These are phyloP conservation scores for Platycheirus rosarum DNA, from an alignment of 2,888 invertebrate species.

Conservation along the genomic window DNA sequence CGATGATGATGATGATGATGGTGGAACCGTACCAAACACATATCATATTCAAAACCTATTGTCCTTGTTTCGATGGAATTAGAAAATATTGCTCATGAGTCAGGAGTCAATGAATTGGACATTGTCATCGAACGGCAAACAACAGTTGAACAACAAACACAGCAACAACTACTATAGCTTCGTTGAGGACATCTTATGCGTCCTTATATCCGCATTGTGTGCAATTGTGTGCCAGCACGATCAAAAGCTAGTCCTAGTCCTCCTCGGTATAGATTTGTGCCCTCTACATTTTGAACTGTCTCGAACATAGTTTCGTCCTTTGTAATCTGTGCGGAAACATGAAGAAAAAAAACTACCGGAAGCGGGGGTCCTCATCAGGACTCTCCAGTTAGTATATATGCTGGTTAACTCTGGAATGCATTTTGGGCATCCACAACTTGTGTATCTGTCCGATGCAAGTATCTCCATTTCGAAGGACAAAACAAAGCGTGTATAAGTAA, in stretches of 20 bases:
- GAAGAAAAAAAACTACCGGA: conserved; percentile 33
- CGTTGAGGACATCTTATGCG: conserved; percentile 45
- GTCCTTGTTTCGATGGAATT: conserved; percentile 62
- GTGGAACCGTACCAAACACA: conserved; percentile 52
- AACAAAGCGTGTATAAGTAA: conserved; percentile 64
- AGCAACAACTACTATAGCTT: conserved; percentile 30
- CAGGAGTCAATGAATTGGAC: conserved; percentile 72
- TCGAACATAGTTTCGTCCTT: conserved; percentile 74
- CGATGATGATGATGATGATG: conserved; percentile 18
- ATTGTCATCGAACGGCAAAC: conserved; percentile 66
- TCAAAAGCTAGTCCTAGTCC: conserved; percentile 29
- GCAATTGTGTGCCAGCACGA: conserved; percentile 24
- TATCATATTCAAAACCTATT: conserved; percentile 72
- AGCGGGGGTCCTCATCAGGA: conserved; percentile 24
- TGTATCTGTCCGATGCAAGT: conserved; percentile 73
- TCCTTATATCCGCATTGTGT: conserved; percentile 37
- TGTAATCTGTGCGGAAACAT: conserved; percentile 67
- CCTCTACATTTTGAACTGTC: conserved; percentile 70
- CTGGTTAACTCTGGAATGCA: conserved; percentile 60
- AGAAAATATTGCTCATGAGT: conserved; percentile 70
- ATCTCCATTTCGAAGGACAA: conserved; percentile 44
- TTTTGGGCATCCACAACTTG: conserved; percentile 62
- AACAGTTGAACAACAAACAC: conserved; percentile 35
- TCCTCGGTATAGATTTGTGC: conserved; percentile 25
- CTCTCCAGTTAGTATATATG: conserved; percentile 21